These are phyloP conservation scores for Venusia cambrica DNA, from an alignment of 2,888 invertebrate genomes.

Conservation along the genomic window DNA sequence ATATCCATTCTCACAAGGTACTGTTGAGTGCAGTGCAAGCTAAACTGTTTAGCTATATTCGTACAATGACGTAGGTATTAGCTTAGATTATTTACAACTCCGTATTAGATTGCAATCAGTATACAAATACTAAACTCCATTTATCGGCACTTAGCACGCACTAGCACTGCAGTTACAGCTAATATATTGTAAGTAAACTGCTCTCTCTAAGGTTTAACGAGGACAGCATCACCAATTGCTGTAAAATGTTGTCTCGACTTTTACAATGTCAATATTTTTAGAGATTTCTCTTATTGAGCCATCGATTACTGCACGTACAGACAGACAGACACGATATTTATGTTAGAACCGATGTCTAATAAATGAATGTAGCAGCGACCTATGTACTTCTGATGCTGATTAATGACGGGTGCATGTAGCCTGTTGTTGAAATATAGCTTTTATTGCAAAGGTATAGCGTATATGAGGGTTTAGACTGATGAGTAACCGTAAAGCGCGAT, in stretches of 20 bases:
- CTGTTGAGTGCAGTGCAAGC: no score
- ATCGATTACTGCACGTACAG: slow-evolving; percentile 25
- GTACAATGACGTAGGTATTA: no score
- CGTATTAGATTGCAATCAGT: no score
- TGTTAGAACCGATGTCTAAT: slow-evolving; percentile 30
- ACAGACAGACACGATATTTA: slow-evolving; percentile 30
- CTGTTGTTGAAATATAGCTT: no score
- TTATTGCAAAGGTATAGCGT: no score
- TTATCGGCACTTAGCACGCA: slow-evolving; percentile 9
- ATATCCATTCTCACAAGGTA: no score
- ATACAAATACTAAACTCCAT: slow-evolving; percentile 1
- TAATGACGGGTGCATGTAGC: no score
- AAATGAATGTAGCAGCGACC: slow-evolving; percentile 28
- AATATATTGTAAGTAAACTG: slow-evolving; percentile 1
- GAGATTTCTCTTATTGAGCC: slow-evolving; percentile 24
- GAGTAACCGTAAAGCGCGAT: no score
- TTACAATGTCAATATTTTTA: slow-evolving; percentile 14
- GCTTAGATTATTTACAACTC: no score
- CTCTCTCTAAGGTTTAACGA: slow-evolving; percentile 10
- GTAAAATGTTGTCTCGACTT: slow-evolving; percentile 5
- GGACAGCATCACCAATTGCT: neutral
- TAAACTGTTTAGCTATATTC: no score
- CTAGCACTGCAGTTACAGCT: neutral
- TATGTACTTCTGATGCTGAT: slow-evolving; percentile 26
- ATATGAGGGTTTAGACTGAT: no score